Evolutionary conservation across 1,140 invertebrate species (phyloP).

Genomic region (Formica selysi): DNA sequence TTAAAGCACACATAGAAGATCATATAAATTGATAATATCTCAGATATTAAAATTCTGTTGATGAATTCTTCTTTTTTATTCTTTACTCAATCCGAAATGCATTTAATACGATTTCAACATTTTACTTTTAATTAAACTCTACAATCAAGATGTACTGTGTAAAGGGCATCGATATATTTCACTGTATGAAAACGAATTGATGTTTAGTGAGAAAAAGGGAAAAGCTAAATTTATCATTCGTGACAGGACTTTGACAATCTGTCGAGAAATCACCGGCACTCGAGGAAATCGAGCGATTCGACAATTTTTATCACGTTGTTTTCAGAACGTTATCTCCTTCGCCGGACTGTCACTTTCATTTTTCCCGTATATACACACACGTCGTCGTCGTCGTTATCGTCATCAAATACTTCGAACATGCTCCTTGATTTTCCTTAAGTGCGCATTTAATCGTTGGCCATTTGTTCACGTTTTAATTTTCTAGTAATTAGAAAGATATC

Average conservation of each 20-base stretch:
- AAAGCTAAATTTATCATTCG: conserved; percentile 66
- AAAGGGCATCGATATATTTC: conserved; percentile 41
- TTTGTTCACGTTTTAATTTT: conserved; percentile 36
- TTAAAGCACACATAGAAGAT: neutral
- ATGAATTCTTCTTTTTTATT: too few relatives aligned
- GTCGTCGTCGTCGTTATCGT: conserved; percentile 15
- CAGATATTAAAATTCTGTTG: too few relatives aligned
- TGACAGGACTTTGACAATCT: conserved; percentile 49
- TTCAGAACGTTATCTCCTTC: conserved; percentile 51
- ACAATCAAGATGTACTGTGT: too few relatives aligned
- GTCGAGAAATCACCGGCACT: conserved; percentile 56
- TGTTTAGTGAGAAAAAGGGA: conserved; percentile 38
- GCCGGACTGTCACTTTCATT: conserved; percentile 45
- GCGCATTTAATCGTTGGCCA: conserved; percentile 26
- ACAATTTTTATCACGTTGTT: conserved; percentile 25
- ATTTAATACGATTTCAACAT: neutral
- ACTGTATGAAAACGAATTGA: neutral
- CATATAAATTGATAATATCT: too few relatives aligned
- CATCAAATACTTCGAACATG: conserved; percentile 19
- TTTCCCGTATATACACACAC: conserved; percentile 3
- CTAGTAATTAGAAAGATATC: neutral
- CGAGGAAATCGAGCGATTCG: conserved; percentile 49
- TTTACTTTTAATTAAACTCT: neutral
- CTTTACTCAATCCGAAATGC: too few relatives aligned
- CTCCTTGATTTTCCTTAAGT: conserved; percentile 50